Percentiles rank a stretch among this genome's conserved stretches.
phyloP scores from a whole-genome alignment of 2,888 invertebrate genomes.

The Stramonita haemastoma region DNA sequence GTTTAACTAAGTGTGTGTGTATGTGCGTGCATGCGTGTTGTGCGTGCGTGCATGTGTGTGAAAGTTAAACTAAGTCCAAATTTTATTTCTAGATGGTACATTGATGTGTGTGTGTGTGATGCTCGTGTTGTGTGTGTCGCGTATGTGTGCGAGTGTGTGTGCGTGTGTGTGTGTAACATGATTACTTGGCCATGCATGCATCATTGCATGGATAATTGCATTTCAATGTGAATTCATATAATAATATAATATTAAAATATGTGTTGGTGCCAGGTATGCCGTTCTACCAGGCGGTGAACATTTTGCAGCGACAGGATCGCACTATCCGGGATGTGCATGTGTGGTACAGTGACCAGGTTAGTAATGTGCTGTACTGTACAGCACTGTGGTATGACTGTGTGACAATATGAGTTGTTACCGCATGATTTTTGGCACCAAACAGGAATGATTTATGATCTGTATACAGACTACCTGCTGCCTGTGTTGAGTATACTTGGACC shows the following conservation, averaged over 20 bases:
- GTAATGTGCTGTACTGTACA: not conserved
- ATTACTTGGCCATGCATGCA: not conserved
- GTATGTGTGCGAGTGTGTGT: not conserved
- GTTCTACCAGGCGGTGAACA: conserved; percentile 97
- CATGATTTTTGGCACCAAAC: too few species aligned
- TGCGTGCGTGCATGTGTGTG: not conserved
- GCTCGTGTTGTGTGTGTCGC: not conserved
- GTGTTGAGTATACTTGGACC: too few species aligned
- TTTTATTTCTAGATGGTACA: too few species aligned
- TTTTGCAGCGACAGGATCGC: conserved; percentile 96
- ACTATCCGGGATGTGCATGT: conserved; percentile 96
- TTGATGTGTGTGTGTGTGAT: not conserved
- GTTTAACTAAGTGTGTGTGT: not conserved
- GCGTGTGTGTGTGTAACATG: not conserved
- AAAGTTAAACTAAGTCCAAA: too few species aligned
- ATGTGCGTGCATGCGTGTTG: not conserved
- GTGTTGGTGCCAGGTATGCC: conserved; percentile 89
- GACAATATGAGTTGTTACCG: too few species aligned
- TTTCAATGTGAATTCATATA: not conserved
- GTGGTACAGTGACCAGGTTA: conserved; percentile 94
- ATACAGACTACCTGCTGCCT: too few species aligned
- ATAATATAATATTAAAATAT: not conserved
- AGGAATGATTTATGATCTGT: too few species aligned
- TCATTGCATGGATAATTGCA: too few species aligned
- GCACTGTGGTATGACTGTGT: too few species aligned